Conservation (phyloP, 2,113 vertebrate genomes). For the Xiphophorus couchianus region DNA sequence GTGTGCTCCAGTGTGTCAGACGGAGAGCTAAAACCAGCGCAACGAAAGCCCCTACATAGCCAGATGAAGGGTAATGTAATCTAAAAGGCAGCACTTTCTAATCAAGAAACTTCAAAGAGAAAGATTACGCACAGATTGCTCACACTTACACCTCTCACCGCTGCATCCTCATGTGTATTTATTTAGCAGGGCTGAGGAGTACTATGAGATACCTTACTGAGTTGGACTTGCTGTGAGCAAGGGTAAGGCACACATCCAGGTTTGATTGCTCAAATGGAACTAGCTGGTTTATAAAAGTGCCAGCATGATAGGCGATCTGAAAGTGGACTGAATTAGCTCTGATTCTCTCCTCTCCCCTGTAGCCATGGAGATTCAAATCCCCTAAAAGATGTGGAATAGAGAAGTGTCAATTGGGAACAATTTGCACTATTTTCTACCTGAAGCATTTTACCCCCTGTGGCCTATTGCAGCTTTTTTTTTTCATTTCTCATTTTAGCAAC, state of each 20-base stretch:
- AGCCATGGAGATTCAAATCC: conserved; percentile 35
- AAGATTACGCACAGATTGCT: conserved; percentile 2
- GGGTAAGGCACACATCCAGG: conserved; percentile 7
- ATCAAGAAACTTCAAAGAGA: conserved; percentile 46
- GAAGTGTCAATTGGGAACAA: conserved; percentile 43
- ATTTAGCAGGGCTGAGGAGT: conserved; percentile 22
- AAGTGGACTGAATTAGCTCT: conserved; percentile 31
- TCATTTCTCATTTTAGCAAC: conserved; percentile 17
- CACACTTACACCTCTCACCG: neutral
- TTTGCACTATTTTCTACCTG: conserved; percentile 33
- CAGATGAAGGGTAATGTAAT: conserved; percentile 27
- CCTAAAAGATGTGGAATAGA: conserved; percentile 24
- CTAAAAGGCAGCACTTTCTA: conserved; percentile 41
- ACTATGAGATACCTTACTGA: neutral
- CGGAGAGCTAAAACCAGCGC: conserved; percentile 43
- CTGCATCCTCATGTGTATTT: conserved; percentile 11
- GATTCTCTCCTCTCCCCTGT: conserved; percentile 16
- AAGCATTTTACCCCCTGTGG: conserved; percentile 50
- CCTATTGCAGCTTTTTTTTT: conserved; percentile 11
- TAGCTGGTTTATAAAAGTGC: conserved; percentile 15
- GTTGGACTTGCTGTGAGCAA: neutral
- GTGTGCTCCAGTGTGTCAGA: conserved; percentile 27
- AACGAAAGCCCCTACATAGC: conserved; percentile 44
- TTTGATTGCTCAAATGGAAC: conserved; percentile 40
- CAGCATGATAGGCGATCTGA: conserved; percentile 14